Conservation (phyloP, 2,113 vertebrate species). For the Condylura cristata region DNA sequence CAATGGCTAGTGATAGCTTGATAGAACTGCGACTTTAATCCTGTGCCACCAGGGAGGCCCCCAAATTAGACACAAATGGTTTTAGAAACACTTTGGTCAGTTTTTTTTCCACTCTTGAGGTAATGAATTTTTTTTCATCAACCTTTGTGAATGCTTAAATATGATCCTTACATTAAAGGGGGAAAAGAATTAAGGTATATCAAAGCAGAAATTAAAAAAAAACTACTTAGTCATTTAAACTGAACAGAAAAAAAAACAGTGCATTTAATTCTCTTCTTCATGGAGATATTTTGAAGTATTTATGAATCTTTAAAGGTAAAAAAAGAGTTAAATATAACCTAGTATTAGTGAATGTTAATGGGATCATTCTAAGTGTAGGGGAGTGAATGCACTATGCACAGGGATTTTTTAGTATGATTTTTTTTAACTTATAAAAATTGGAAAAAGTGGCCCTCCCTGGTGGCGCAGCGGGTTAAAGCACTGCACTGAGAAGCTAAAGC, state of each 20-base stretch:
- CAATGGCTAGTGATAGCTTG: too few species aligned
- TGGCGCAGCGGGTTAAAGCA: too few species aligned
- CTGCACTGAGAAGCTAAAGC: too few species aligned
- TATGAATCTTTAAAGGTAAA: neutral
- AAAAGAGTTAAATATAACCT: neutral
- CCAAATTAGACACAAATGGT: neutral
- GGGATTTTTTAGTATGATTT: neutral
- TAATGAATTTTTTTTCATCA: neutral
- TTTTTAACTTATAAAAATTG: neutral
- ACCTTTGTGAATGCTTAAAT: slow-evolving; percentile 12
- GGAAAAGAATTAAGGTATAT: neutral
- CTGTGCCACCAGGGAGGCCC: too few species aligned
- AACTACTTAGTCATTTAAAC: neutral
- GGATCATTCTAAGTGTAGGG: neutral
- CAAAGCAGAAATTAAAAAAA: neutral
- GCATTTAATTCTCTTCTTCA: neutral
- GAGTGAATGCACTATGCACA: neutral
- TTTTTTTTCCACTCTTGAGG: neutral
- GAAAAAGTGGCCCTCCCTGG: too few species aligned
- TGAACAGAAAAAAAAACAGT: neutral
- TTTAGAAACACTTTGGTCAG: neutral
- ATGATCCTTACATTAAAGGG: neutral
- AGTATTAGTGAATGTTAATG: neutral
- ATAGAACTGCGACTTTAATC: too few species aligned
- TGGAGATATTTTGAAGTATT: neutral